phyloP scores from a whole-genome alignment of 37 sponge, comb jelly and placozoan species.

The Spongia lamella region DNA sequence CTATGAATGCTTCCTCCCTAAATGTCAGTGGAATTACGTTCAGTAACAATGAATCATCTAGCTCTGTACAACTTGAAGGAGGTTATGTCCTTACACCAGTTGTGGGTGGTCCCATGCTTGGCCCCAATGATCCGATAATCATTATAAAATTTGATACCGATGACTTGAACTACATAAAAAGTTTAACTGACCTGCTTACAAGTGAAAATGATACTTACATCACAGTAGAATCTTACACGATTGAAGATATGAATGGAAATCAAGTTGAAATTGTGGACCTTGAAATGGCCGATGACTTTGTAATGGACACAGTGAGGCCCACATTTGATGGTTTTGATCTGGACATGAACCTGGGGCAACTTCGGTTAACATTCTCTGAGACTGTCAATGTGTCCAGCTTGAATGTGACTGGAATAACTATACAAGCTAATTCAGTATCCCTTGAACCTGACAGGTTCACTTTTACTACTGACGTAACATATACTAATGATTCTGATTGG shows the following conservation, averaged over 20 bases:
- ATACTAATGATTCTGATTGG: constrained; percentile 60
- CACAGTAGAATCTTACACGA: constrained; percentile 40
- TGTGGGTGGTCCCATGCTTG: constrained; percentile 37
- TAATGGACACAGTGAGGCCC: constrained; percentile 58
- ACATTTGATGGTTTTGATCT: constrained; percentile 69
- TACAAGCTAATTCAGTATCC: constrained; percentile 53
- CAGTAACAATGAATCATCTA: constrained; percentile 37
- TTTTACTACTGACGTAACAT: constrained; percentile 50
- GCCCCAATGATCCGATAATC: constrained; percentile 67
- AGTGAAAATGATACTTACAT: constrained; percentile 53
- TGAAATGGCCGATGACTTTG: constrained; percentile 30
- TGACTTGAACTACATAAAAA: constrained; percentile 86
- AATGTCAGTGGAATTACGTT: constrained; percentile 48
- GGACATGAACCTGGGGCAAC: constrained; percentile 64
- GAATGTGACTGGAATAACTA: constrained; percentile 46
- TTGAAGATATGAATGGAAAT: constrained; percentile 80
- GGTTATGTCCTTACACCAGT: constrained; percentile 43
- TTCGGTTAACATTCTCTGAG: constrained; percentile 73
- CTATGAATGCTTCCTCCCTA: constrained; percentile 70
- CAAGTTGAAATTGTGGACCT: constrained; percentile 9
- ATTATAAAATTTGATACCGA: constrained; percentile 31
- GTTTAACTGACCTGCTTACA: constrained; percentile 46
- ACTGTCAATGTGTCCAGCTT: constrained; percentile 79
- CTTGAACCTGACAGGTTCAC: constrained; percentile 31
- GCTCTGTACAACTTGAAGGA: constrained; percentile 22